phyloP scores from a whole-genome alignment of 2,888 invertebrate genomes.

The Cerastis rubricosa region DNA sequence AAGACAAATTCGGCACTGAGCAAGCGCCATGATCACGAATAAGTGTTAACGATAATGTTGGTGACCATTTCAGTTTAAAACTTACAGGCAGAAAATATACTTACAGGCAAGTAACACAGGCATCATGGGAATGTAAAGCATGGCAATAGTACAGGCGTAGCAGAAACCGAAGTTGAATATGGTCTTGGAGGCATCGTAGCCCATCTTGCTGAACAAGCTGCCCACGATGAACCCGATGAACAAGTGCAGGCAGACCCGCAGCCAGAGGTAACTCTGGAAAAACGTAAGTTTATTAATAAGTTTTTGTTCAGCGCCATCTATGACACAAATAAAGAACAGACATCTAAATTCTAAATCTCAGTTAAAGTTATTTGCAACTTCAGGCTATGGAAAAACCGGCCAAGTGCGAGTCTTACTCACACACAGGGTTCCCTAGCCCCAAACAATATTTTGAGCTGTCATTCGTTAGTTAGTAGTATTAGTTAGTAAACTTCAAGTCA shows the following conservation, averaged over 20 bases:
- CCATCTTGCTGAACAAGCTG: slow-evolving; percentile 93
- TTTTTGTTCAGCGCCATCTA: too few species aligned
- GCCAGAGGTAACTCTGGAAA: slow-evolving; percentile 92
- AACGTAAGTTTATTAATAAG: not conserved
- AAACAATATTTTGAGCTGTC: too few species aligned
- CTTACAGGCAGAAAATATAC: slow-evolving; percentile 73
- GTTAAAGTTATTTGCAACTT: too few species aligned
- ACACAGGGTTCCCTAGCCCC: too few species aligned
- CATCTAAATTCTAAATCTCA: too few species aligned
- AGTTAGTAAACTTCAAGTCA: too few species aligned
- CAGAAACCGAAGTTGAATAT: slow-evolving; percentile 96
- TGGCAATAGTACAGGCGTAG: slow-evolving; percentile 94
- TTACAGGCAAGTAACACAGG: slow-evolving; percentile 95
- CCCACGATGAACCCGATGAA: slow-evolving; percentile 93
- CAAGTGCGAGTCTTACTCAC: too few species aligned
- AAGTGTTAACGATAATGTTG: not conserved
- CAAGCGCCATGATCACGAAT: not conserved
- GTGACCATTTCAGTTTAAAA: not conserved
- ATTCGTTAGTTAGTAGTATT: too few species aligned
- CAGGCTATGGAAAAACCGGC: too few species aligned
- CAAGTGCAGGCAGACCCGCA: slow-evolving; percentile 93
- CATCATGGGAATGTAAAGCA: slow-evolving; percentile 96
- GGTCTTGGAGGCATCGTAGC: slow-evolving; percentile 95
- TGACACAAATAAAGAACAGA: too few species aligned
- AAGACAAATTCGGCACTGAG: not conserved